Conservation (phyloP, 2,797 vertebrate genomes). For the Semaprochilodus insignis region DNA sequence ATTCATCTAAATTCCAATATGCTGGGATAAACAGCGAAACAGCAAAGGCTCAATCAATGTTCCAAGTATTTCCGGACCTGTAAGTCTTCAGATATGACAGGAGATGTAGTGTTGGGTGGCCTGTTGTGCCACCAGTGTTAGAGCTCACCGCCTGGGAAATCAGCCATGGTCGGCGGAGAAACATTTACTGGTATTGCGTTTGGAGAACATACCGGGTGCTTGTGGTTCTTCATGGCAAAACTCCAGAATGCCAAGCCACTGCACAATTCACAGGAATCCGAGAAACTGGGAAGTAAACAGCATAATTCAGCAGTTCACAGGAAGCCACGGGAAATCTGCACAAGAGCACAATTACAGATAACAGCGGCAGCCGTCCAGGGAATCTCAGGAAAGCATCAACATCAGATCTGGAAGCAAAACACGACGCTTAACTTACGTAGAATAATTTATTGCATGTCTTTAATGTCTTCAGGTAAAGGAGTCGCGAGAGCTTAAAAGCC, state of each 20-base stretch:
- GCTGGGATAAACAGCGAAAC: too few relatives aligned
- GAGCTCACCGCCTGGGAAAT: background rate
- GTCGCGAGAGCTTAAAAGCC: constrained; percentile 78
- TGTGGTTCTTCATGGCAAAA: background rate
- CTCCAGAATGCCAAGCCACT: background rate
- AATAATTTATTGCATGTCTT: constrained; percentile 87
- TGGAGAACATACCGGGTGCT: background rate
- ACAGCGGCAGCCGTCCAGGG: background rate
- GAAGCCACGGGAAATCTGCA: constrained; percentile 28
- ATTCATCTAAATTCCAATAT: too few relatives aligned
- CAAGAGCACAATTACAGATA: constrained; percentile 7
- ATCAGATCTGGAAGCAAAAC: background rate
- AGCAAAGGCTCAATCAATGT: too few relatives aligned
- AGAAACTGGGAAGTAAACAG: constrained; percentile 3
- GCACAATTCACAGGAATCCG: background rate
- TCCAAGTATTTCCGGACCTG: too few relatives aligned
- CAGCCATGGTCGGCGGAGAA: background rate
- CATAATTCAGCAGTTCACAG: constrained; percentile 10
- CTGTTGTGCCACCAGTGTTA: background rate
- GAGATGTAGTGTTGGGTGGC: background rate
- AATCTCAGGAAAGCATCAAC: background rate
- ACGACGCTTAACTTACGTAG: constrained; percentile 66
- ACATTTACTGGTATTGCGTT: background rate
- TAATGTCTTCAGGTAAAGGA: constrained; percentile 74
- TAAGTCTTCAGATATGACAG: too few relatives aligned